Evolutionary conservation across 2,113 vertebrate genomes (phyloP), one percentile per base, ranked within the genome.

Genomic region (Myxocyprinus asiaticus): DNA sequence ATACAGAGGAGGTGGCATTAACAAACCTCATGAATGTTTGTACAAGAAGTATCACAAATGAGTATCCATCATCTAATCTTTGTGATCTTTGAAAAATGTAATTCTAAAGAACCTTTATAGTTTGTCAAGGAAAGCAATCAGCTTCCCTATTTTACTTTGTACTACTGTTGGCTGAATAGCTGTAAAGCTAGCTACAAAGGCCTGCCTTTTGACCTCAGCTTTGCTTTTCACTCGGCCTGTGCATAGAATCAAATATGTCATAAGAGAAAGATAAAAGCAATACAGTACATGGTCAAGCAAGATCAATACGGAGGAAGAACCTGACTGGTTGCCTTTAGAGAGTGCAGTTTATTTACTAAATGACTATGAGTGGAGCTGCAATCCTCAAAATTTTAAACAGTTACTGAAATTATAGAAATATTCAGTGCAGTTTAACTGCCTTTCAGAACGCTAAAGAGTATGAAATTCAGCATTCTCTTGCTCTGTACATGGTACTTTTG

Each of bases 231-330:
- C 53, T 72, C 42, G 17, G 42, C 7, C 14, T 58, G 5, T 45
- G 69, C n/a, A 72, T 33, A 3, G 22, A 72, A 59, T 68, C 15
- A 33, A 68, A 68, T 47, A 44, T 4, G 3, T 17, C 55, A 72
- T 72, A 43, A 33, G n/a, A 59, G 15, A 22, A 6, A 72, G 15
- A 59, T 72, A 43, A 72, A 61, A 72, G 70, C n/a, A 45, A 22
- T 47, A 8, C n/a, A 72, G 42, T 44, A 56, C 68, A 56, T 43
- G 67, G 50, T 69, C 7, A 44, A 12, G 59, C 59, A 59, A 22
- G 47, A 72, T 42, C 55, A 44, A 33, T 33, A 33, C 22, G 3
- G 22, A 33, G 22, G 6, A 47, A 4, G 70, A 58, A 58, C 11
- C n/a, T 72, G 55, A 47, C n/a, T n/a, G 42, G 53, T 12, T 45